phyloP scores from a whole-genome alignment of 2,888 invertebrate genomes.

The Melinopterus prodromus region DNA sequence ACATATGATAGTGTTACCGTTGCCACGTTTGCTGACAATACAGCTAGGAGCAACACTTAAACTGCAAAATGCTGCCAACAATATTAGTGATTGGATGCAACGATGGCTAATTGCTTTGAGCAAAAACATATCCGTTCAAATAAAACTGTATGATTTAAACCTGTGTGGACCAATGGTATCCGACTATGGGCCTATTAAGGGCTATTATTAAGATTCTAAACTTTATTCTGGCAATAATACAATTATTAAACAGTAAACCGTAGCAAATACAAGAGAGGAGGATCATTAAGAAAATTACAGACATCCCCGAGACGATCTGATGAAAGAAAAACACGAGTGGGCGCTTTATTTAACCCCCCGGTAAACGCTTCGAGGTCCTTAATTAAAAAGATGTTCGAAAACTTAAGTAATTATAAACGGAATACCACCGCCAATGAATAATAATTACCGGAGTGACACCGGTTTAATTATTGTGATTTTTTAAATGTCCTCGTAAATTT shows the following conservation, averaged over 20 bases:
- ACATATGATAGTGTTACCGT: no score
- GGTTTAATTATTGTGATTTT: not conserved
- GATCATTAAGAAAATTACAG: not conserved
- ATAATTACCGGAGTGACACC: not conserved
- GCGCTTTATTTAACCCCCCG: not conserved
- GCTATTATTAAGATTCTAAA: not conserved
- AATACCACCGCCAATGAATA: not conserved
- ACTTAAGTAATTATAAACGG: not conserved
- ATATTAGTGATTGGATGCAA: no score
- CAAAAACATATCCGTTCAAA: no score
- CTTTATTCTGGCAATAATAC: not conserved
- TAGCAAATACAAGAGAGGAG: not conserved
- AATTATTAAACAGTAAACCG: not conserved
- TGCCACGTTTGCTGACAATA: no score
- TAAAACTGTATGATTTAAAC: no score
- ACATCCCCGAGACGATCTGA: not conserved
- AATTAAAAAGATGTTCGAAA: slow-evolving; percentile 4
- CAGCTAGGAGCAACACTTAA: no score
- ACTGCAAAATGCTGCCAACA: no score
- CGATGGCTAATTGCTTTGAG: no score
- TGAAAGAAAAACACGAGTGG: not conserved
- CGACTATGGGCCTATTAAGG: no score
- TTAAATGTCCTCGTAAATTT: not conserved
- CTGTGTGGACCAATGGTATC: no score
- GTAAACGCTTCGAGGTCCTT: not conserved